Evolutionary conservation across 1,140 invertebrate species (phyloP), one percentile per base, ranked within the genome.

Genomic region (Melitaea cinxia): DNA sequence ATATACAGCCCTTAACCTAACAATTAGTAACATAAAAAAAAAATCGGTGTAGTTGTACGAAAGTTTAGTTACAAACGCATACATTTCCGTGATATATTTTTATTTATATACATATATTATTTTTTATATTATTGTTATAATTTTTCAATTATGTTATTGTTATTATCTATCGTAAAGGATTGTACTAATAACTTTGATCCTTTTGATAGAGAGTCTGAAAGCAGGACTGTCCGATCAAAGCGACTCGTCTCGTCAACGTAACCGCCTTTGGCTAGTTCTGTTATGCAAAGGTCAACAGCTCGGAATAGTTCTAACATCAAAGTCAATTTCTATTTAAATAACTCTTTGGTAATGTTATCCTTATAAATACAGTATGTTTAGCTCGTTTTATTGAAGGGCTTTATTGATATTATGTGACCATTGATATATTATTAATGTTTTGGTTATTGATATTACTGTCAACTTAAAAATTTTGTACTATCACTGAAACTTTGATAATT

Each of bases 201-300:
- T 12, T 33, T 33, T 33, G 30, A 33, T 12, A 33, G 10, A 5
- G 30, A 12, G 0, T 12, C 30, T 1, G n/a, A 12, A 56, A 26
- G 1, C 23, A 14, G 56, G 56, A 58, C 39, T 30, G 28, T 58
- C 42, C 42, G 23, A 4, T 33, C 24, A 45, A 42, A 47, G 14
- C 28, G 17, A 9, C 15, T 19, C 24, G 37, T 17, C 24, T 57
- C 23, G 56, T 58, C 23, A 52, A 15, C 49, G 3, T 19, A 58
- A 49, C 55, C 26, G 55, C 37, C 55, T 58, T 58, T 58, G 24
- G 42, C 39, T 47, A 49, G 56, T 49, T 47, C 56, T 42, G 56
- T 58, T 49, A 58, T 58, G 56, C 56, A 58, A 58, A 58, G 56
- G 56, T 58, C 56, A 58, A 58, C 56, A 58, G 56, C 56, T 58